A percentile compares a stretch with the other conserved stretches of the same genome.
Conservation (phyloP, 1,140 invertebrate species). For the Argopecten irradians region DNA sequence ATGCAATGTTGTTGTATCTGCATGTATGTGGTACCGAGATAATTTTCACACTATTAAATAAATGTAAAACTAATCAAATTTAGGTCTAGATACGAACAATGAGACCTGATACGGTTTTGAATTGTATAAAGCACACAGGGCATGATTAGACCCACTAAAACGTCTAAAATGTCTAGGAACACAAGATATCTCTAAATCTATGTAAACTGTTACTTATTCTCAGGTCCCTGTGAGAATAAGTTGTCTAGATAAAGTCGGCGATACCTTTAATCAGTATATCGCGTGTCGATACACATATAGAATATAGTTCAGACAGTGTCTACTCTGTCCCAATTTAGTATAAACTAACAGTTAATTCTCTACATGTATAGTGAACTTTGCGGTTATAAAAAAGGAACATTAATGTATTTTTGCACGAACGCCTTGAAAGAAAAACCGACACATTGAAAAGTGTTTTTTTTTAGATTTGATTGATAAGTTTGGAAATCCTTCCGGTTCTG, state of each 20-base stretch:
- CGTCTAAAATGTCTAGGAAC: no score
- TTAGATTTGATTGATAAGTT: conserved; percentile 9
- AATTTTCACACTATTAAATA: no score
- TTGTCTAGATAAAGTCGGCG: background rate
- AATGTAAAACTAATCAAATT: no score
- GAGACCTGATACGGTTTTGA: no score
- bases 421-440: background rate
- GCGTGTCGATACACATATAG: background rate
- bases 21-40: no score
- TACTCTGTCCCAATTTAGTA: background rate
- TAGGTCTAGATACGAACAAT: no score
- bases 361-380: background rate
- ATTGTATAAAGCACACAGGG: no score
- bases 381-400: background rate
- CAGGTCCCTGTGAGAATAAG: no score
- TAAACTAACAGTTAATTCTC: conserved; percentile 1
- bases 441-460: background rate
- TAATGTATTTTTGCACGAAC: background rate
- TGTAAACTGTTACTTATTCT: no score
- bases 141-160: no score
- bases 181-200: no score
- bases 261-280: background rate
- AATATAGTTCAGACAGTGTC: background rate
- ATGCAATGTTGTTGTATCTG: no score
- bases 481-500: conserved; percentile 14